Percentiles rank a stretch among this genome's conserved stretches.
Conservation (phyloP, 30 jellyfish, hydroid and myxozoan species). For the Morbakka virulenta region DNA sequence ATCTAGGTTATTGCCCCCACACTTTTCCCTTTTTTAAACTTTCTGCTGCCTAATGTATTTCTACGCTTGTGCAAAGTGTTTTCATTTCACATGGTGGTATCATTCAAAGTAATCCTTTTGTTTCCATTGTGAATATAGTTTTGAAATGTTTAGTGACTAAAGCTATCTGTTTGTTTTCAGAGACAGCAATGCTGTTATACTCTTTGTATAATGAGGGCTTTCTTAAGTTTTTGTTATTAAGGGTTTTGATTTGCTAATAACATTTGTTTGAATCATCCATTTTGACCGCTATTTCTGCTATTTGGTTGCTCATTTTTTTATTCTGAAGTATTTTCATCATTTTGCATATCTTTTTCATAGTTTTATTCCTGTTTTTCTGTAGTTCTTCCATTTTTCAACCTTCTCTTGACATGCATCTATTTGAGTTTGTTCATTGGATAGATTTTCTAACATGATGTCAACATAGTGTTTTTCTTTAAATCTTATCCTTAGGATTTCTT, state of each 20-base stretch:
- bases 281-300: background rate
- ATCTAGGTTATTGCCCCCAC: constrained; percentile 31
- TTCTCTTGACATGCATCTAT: constrained; percentile 8
- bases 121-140: constrained; percentile 22
- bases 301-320: background rate
- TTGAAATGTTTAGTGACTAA: constrained; percentile 15
- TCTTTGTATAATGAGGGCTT: constrained; percentile 52
- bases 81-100: constrained; percentile 24
- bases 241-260: constrained; percentile 47
- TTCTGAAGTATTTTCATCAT: constrained; percentile 19
- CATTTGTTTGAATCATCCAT: constrained; percentile 48
- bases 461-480: constrained; percentile 20
- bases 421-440: constrained; percentile 1
- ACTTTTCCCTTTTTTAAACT: constrained; percentile 32
- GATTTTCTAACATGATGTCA: constrained; percentile 18
- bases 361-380: constrained; percentile 7
- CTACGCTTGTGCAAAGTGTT: constrained; percentile 34
- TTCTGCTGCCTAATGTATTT: constrained; percentile 34
- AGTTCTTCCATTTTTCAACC: constrained; percentile 17
- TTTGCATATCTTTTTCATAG: constrained; percentile 18
- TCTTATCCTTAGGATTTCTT: too few species aligned
- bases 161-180: constrained; percentile 55
- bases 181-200: constrained; percentile 54
- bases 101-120: constrained; percentile 1
- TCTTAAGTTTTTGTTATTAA: constrained; percentile 27